Evolutionary conservation across 2,888 invertebrate species (phyloP), one percentile per base, ranked within the genome.

Genomic region (Epinotia bilunana): DNA sequence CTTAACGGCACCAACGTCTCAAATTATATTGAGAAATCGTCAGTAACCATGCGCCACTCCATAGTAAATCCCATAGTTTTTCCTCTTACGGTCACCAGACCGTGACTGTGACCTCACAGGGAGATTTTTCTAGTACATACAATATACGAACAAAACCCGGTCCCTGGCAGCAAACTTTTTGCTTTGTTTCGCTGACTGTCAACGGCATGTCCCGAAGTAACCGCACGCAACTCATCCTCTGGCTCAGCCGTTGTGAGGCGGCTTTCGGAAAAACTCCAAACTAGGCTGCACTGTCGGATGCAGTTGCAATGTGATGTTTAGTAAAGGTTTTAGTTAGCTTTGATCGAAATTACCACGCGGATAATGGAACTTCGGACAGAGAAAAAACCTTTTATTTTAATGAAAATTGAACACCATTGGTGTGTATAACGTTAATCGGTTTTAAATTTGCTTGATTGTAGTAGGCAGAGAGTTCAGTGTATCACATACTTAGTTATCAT

Each of bases 221-320:
- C 72, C 60, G 58, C 39, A 65, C 43, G 58, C 61, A 62, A 68
- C 73, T 73, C 73, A 46, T 73, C 72, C 39, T 62, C 61, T 28
- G 39, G 28, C 60, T 68, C 43, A 16, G 28, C 43, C 23, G 49
- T 60, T 60, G 73, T 67, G 20, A 28, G 68, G 39, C 49, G 43
- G 64, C 33, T 64, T 72, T 63, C n/a, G 20, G 49, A 61, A 73
- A 72, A 67, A 73, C 60, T 53, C n/a, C 53, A 49, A 67, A 64
- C 73, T 61, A 49, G 53, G 13, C 60, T 67, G 46, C 73, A 60
- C 11, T 60, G 65, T 46, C 3, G 23, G 57, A 16, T 60, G 9
- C 12, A 39, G 16, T n/a, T 65, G 28, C 4, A 18, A 57, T 57
- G 12, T 20, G 12, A 12, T 57, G 12, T 57, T 20, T 20, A 12